Evolutionary conservation across 2,888 invertebrate species (phyloP).

Genomic region (Odontocerum albicorne): DNA sequence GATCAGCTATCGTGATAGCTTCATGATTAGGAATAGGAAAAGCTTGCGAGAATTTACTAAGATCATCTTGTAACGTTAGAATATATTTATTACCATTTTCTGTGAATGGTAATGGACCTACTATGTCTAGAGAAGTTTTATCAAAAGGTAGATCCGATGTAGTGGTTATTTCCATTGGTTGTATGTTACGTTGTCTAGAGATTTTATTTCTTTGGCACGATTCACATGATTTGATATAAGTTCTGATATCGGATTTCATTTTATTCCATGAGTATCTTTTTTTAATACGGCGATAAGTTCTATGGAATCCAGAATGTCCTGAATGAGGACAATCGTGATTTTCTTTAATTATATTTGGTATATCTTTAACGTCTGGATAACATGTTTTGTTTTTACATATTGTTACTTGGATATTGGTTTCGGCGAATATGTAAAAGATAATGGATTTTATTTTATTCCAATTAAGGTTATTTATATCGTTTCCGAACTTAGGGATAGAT

Average conservation of each 20-base stretch:
- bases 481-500: slow-evolving; percentile 9
- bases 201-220: slow-evolving; percentile 41
- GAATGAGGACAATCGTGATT: background rate
- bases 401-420: background rate
- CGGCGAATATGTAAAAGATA: background rate
- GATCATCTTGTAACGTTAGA: slow-evolving; percentile 42
- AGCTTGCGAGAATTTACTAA: slow-evolving; percentile 42
- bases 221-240: slow-evolving; percentile 38
- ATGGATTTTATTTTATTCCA: slow-evolving; percentile 4
- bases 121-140: slow-evolving; percentile 40
- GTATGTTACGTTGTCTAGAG: slow-evolving; percentile 33
- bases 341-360: background rate
- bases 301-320: slow-evolving; percentile 27
- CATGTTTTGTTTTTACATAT: background rate
- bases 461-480: background rate
- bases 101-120: slow-evolving; percentile 41
- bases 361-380: background rate
- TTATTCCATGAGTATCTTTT: slow-evolving; percentile 23
- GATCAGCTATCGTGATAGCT: slow-evolving; percentile 40
- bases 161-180: slow-evolving; percentile 41
- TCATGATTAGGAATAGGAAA: slow-evolving; percentile 40
- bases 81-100: slow-evolving; percentile 41
- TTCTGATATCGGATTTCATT: slow-evolving; percentile 27
- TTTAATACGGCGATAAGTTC: slow-evolving; percentile 24
- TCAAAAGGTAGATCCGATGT: slow-evolving; percentile 39